Evolutionary conservation across 2,113 vertebrate genomes (phyloP), one percentile per base, ranked within the genome.

Genomic region (Pterocles burchelli): DNA sequence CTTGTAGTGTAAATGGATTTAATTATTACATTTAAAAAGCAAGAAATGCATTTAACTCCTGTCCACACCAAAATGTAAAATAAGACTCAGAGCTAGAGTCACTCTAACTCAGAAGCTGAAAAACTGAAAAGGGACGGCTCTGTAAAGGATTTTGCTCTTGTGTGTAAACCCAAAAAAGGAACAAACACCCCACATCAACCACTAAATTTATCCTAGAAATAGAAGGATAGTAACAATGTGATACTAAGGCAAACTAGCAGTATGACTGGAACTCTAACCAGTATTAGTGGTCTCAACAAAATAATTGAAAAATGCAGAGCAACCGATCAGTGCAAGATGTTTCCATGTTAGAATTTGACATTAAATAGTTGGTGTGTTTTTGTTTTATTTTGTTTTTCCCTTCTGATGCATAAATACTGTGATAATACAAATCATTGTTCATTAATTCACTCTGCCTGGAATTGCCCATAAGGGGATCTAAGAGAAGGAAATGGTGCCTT

Each of bases 101-200:
- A 62, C 21, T n/a, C 33, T 78, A 65, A 71, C 22, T 24, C 17
- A 75, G 54, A 82, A 81, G 31, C 43, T 45, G 45, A 62, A 93
- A 87, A 73, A 52, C 20, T 72, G 4, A 17, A 58, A 72, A 43
- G 13, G 1, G 4, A 34, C 3, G 2, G 1, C 6, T 61, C 24
- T 84, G 10, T 46, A 48, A 77, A 84, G 41, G 41, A 67, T 29
- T 57, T 90, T 89, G 25, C 45, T 51, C 10, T 51, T 90, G 26
- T n/a, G 11, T 6, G 28, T 12, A 75, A 51, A 84, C 22, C 4
- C 7, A 59, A 73, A 34, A 71, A 12, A 8, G 4, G 79, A 51
- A 13, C 5, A n/a, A 34, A 12, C 1, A 14, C 9, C 3, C 17
- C 1, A 9, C 2, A 17, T 41, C 9, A 52, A 46, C 10, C 8